phyloP scores from a whole-genome alignment of 2,113 vertebrate species.

The Acanthisitta chloris region DNA sequence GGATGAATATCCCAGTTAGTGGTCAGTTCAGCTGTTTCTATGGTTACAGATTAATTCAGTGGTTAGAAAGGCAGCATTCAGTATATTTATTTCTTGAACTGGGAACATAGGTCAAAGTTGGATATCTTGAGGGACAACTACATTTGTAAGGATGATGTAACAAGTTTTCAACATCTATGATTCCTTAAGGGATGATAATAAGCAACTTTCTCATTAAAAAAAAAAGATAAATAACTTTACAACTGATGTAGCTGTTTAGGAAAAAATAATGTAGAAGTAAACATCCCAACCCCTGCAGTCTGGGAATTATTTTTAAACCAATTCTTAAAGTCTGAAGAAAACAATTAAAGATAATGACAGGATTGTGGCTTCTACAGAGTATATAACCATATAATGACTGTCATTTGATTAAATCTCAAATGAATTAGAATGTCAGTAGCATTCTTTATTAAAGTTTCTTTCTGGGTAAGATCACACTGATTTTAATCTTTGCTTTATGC shows the following conservation, averaged over 20 bases:
- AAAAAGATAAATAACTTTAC: neutral
- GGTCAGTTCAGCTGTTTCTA: constrained; percentile 6
- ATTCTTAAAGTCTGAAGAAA: neutral
- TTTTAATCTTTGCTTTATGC: neutral
- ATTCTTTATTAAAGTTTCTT: constrained; percentile 9
- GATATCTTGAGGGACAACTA: neutral
- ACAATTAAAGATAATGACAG: constrained; percentile 1
- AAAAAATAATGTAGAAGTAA: neutral
- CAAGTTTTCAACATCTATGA: neutral
- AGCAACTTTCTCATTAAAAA: neutral
- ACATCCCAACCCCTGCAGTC: neutral
- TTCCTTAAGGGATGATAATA: neutral
- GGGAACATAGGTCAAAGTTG: neutral
- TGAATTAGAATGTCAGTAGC: neutral
- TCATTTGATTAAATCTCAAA: constrained; percentile 16
- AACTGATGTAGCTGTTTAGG: neutral
- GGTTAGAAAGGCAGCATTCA: neutral
- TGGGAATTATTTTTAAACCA: neutral
- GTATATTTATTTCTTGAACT: neutral
- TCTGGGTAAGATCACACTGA: neutral
- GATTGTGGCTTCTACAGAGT: neutral
- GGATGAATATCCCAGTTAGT: neutral
- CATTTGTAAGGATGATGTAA: neutral
- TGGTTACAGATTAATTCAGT: constrained; percentile 22
- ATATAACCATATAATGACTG: neutral